phyloP scores from a whole-genome alignment of 2,888 invertebrate species.

The Spatulosminthurus flaviceps region DNA sequence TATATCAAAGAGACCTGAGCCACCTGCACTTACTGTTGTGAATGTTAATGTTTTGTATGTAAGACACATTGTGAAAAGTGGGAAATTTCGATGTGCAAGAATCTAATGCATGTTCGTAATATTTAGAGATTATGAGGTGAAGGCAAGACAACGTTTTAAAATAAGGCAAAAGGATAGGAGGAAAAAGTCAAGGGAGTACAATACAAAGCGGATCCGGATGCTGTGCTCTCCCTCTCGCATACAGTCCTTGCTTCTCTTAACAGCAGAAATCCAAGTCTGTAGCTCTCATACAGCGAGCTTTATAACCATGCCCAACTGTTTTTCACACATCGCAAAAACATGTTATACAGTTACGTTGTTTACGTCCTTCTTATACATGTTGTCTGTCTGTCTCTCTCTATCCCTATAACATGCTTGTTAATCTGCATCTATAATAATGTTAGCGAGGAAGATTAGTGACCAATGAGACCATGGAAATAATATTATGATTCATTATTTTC shows the following conservation, averaged over 20 bases:
- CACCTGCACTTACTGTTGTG: slow-evolving; percentile 15
- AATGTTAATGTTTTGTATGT: neutral
- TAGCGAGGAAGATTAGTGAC: slow-evolving; percentile 6
- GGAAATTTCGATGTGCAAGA: slow-evolving; percentile 11
- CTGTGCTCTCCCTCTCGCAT: slow-evolving; percentile 20
- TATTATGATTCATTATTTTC: slow-evolving; percentile 16
- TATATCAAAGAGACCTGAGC: neutral
- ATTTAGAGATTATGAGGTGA: slow-evolving; percentile 31
- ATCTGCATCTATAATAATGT: neutral
- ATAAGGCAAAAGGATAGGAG: slow-evolving; percentile 35
- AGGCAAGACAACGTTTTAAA: slow-evolving; percentile 29
- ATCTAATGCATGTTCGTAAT: neutral
- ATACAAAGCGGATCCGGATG: slow-evolving; percentile 38
- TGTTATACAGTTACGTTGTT: slow-evolving; percentile 27
- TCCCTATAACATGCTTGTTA: slow-evolving; percentile 2
- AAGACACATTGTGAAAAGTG: slow-evolving; percentile 6
- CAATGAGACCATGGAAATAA: slow-evolving; percentile 14
- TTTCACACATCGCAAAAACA: neutral
- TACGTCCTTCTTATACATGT: neutral
- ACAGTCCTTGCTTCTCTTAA: neutral
- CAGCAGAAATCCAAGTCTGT: slow-evolving; percentile 23
- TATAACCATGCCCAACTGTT: slow-evolving; percentile 8
- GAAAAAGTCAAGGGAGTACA: slow-evolving; percentile 33
- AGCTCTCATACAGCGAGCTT: neutral
- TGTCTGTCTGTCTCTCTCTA: neutral